These are phyloP conservation scores for Notodonta dromedarius DNA, from an alignment of 2,888 invertebrate species.

Conservation along the genomic window DNA sequence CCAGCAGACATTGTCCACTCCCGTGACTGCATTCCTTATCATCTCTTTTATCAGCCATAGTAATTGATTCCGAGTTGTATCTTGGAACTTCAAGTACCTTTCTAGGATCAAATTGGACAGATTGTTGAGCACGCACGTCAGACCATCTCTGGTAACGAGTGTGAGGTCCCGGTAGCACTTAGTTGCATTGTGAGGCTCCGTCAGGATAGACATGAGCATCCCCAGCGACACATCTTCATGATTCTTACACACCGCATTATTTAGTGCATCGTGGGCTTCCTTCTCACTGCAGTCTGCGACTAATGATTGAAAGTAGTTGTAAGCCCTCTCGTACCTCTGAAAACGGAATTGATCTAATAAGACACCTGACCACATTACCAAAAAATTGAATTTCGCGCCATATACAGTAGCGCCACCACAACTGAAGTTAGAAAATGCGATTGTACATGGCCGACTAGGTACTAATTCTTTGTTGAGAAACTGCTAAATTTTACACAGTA, in stretches of 20 bases:
- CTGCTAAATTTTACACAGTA: constrained; percentile 83
- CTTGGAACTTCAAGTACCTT: constrained; percentile 94
- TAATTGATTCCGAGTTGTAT: constrained; percentile 91
- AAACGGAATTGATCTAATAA: constrained; percentile 59
- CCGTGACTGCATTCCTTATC: constrained; percentile 94
- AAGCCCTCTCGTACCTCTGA: constrained; percentile 96
- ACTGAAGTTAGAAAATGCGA: constrained; percentile 71
- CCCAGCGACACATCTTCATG: constrained; percentile 98
- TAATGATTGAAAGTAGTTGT: constrained; percentile 89
- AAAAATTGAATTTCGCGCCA: constrained; percentile 75
- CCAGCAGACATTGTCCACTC: constrained; percentile 95
- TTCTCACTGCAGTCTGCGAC: constrained; percentile 95
- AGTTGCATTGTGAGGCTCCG: constrained; percentile 92
- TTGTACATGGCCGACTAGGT: constrained; percentile 81
- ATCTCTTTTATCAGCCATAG: constrained; percentile 96
- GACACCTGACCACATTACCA: constrained; percentile 34
- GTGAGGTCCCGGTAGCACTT: constrained; percentile 97
- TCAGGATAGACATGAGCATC: constrained; percentile 93
- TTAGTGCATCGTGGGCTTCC: constrained; percentile 96
- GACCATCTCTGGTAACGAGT: constrained; percentile 94
- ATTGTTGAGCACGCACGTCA: constrained; percentile 91
- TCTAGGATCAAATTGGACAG: constrained; percentile 94
- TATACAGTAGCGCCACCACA: constrained; percentile 73
- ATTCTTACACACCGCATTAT: constrained; percentile 94
- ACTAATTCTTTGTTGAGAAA: constrained; percentile 77